phyloP scores from a whole-genome alignment of 1,140 invertebrate species.

The Pachypsylla venusta region DNA sequence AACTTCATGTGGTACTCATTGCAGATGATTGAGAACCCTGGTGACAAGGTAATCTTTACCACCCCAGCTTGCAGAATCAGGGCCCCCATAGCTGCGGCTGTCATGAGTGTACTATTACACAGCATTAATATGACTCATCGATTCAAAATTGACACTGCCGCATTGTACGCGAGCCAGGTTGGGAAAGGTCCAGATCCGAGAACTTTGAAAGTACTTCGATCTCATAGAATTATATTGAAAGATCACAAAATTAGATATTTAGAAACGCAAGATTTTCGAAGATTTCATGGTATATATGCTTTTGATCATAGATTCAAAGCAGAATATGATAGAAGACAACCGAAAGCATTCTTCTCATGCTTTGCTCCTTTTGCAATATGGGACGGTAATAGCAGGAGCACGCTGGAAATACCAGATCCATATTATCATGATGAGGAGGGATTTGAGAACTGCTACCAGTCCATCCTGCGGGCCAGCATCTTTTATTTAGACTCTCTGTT shows the following conservation, averaged over 20 bases:
- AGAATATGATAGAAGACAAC: neutral
- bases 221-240: neutral
- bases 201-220: neutral
- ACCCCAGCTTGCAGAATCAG: neutral
- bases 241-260: neutral
- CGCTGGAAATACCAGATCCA: neutral
- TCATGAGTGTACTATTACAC: neutral
- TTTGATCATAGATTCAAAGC: conserved; percentile 3
- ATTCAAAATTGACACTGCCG: neutral
- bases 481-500: neutral
- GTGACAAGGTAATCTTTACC: conserved; percentile 1
- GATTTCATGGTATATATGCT: neutral
- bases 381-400: neutral
- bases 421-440: neutral
- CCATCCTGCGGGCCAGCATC: neutral
- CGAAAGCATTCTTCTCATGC: conserved; percentile 4
- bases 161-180: neutral
- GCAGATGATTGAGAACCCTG: conserved; percentile 3
- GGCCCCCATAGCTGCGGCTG: neutral
- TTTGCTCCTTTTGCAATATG: neutral
- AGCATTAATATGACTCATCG: neutral
- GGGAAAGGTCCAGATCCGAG: neutral
- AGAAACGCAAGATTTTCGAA: neutral
- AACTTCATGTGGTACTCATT: neutral
- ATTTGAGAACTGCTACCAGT: neutral